Conservation (phyloP, 2,797 vertebrate species). For the Propithecus deckenii region DNA sequence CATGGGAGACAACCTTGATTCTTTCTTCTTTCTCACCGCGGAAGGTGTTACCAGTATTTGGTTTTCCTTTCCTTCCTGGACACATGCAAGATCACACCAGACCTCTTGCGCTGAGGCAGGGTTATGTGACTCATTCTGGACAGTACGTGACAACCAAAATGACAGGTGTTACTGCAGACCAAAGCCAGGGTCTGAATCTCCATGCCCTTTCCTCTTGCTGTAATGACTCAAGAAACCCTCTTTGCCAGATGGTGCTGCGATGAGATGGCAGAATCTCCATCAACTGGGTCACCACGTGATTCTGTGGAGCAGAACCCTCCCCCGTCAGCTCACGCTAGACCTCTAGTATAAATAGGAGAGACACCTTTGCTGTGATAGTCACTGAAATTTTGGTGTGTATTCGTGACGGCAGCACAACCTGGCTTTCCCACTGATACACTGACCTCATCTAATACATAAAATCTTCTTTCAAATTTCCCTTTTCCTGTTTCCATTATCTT, state of each 20-base stretch:
- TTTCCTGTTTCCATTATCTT: neutral
- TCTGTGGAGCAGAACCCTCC: neutral
- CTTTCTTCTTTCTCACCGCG: neutral
- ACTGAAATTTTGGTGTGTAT: neutral
- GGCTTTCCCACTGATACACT: neutral
- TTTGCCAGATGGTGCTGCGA: neutral
- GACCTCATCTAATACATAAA: neutral
- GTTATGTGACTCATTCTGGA: neutral
- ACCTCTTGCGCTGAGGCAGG: neutral
- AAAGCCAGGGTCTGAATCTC: neutral
- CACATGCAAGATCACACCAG: neutral
- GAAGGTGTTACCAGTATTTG: neutral
- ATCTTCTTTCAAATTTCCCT: neutral
- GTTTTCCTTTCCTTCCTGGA: neutral
- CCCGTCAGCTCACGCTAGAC: neutral
- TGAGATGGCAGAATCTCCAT: neutral
- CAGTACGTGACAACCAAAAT: neutral
- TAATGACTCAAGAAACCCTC: neutral
- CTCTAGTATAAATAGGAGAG: neutral
- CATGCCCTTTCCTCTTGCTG: neutral
- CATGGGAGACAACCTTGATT: neutral
- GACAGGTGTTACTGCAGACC: neutral
- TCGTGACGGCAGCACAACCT: neutral
- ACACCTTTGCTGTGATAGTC: neutral
- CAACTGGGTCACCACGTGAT: neutral